phyloP scores from a whole-genome alignment of 2,888 invertebrate species.

The Pollenia labialis region DNA sequence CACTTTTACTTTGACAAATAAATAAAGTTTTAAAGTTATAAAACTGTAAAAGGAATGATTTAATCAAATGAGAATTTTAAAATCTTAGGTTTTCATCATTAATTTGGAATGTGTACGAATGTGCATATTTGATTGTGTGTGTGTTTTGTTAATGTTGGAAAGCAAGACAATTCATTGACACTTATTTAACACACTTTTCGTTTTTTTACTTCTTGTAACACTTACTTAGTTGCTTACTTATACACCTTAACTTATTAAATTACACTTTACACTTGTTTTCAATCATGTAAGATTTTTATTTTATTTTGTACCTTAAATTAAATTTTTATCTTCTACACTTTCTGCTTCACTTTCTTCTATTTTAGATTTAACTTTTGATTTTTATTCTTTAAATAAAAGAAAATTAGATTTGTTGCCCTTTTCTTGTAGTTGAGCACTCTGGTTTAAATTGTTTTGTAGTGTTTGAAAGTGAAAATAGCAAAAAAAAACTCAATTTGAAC shows the following conservation, averaged over 20 bases:
- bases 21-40: constrained; percentile 56
- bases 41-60: background rate
- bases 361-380: constrained; percentile 20
- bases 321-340: constrained; percentile 10
- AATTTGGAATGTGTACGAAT: constrained; percentile 14
- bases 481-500: constrained; percentile 46
- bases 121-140: background rate
- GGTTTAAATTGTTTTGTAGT: constrained; percentile 40
- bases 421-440: constrained; percentile 33
- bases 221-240: constrained; percentile 46
- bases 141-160: constrained; percentile 11
- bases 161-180: constrained; percentile 55
- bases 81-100: constrained; percentile 20
- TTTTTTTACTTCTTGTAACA: background rate
- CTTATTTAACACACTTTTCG: constrained; percentile 62
- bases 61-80: constrained; percentile 14
- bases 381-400: constrained; percentile 22
- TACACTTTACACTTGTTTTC: constrained; percentile 70
- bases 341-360: background rate
- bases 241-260: constrained; percentile 71
- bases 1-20: constrained; percentile 26
- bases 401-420: constrained; percentile 51
- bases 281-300: constrained; percentile 55
- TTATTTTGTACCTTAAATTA: constrained; percentile 23
- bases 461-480: constrained; percentile 50